These are phyloP conservation scores for Tetrapedia diversipes DNA, from an alignment of 2,888 invertebrate genomes.

Conservation along the genomic window DNA sequence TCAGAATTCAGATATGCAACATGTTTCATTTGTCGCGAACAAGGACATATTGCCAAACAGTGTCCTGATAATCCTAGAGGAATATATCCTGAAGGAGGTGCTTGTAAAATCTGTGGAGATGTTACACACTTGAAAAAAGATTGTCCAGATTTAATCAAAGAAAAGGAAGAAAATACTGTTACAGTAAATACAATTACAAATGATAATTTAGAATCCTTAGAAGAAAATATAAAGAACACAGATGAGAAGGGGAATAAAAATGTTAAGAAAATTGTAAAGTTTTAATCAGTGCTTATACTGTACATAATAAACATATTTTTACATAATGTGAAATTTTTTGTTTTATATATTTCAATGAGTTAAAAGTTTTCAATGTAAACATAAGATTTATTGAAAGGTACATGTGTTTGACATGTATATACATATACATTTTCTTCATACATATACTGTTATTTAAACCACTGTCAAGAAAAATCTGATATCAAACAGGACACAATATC, in stretches of 20 bases:
- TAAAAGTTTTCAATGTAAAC: constrained; percentile 43
- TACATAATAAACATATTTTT: not conserved
- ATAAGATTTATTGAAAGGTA: constrained; percentile 61
- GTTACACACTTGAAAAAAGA: constrained; percentile 93
- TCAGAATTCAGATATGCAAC: constrained; percentile 91
- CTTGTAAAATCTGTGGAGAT: constrained; percentile 93
- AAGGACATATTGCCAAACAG: constrained; percentile 93
- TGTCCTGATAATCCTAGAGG: constrained; percentile 95
- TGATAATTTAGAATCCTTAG: constrained; percentile 74
- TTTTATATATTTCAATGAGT: constrained; percentile 19
- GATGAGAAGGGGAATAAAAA: constrained; percentile 40
- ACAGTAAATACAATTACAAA: constrained; percentile 72
- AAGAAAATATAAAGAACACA: constrained; percentile 51
- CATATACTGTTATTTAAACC: constrained; percentile 44
- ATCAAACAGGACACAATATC: constrained; percentile 32
- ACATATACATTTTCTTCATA: constrained; percentile 56
- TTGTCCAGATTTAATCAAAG: constrained; percentile 86
- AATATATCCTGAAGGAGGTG: constrained; percentile 92
- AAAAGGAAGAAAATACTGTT: constrained; percentile 76
- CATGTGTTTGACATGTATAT: constrained; percentile 56
- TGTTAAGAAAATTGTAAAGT: constrained; percentile 76
- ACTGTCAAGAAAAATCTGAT: constrained; percentile 55
- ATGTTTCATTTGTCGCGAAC: constrained; percentile 94
- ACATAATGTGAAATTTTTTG: constrained; percentile 12
- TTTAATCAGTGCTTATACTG: constrained; percentile 59